Base-by-base conservation (phyloP, 1,140 invertebrate genomes). In the Drosophila pseudoobscura region DNA sequence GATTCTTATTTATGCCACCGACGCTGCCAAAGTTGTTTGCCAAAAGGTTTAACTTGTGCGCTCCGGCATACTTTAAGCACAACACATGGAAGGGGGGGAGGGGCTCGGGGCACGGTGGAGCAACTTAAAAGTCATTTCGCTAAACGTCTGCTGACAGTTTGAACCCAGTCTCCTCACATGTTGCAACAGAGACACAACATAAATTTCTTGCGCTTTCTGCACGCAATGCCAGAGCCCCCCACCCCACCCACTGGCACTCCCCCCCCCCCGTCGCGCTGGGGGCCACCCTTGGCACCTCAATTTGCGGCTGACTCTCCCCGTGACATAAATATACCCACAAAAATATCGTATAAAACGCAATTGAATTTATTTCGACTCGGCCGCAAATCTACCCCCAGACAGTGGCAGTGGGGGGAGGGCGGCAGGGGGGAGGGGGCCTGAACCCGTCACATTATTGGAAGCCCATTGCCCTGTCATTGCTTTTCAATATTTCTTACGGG, bases 21-120 rank as follows among this genome's bases (percentile, higher is more conserved):
- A 76, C 82, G 68, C 63, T 73, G 75, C 66, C 83, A 89, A 89
- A 88, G 84, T 89, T 89, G 79, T 88, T 88, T 88, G 83, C 83
- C 83, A 89, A 88, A 88, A 89, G 83, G 84, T 88, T 89, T 84
- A 88, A 83, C 72, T 83, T 83, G 69, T 76, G 54, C 46, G 64
- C 62, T 80, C 70, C 88, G 83, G 83, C 83, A 87, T 87, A 87
- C 83, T 88, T 88, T 89, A 88, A 88, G 83, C 76, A 88, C 68
- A 77, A 87, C 83, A 79, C 70, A 66, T 76, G 61, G 52, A 31
- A 58, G 3, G 13, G 52, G 61, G 52, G 31, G 55, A 7, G 13
- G 52, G 26, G 24, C n/a, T 15, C 15, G 17, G 17, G 17, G 31
- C 31, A 35, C 31, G 31, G 20, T 50, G 45, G 20, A 29, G 46